Evolutionary conservation across 2,113 vertebrate species (phyloP).

Genomic region (Cebus imitator): DNA sequence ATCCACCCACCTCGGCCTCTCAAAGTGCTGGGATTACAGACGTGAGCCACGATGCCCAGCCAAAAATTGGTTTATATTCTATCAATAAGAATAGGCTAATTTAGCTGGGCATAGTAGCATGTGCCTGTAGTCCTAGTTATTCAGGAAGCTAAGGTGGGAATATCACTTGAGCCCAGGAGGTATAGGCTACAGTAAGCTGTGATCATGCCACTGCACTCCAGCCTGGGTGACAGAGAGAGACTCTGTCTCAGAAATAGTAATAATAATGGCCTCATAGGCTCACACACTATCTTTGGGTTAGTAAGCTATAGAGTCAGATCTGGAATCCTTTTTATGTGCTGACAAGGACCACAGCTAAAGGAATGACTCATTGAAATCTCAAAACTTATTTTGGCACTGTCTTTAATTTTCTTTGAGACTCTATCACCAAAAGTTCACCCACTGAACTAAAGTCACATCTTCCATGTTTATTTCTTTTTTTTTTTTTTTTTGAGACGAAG

Average conservation of each 20-base stretch:
- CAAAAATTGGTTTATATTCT: background rate
- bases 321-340: background rate
- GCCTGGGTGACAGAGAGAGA: background rate
- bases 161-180: background rate
- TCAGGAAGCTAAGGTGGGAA: background rate
- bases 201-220: background rate
- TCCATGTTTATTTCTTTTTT: background rate
- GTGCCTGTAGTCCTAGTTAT: background rate
- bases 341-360: background rate
- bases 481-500: background rate
- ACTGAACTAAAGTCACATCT: background rate
- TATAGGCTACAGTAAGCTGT: background rate
- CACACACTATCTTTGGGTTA: background rate
- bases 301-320: background rate
- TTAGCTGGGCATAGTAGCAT: too few relatives aligned
- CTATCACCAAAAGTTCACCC: background rate
- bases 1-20: too few relatives aligned
- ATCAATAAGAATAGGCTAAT: background rate
- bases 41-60: too few relatives aligned
- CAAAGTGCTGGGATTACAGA: too few relatives aligned
- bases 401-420: slow-evolving; percentile 27
- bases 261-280: background rate
- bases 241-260: background rate
- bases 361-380: background rate
- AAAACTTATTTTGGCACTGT: background rate